Percentiles rank a stretch among this genome's conserved stretches.
Evolutionary conservation across 2,888 invertebrate species (phyloP).

Genomic region (Chamaedrilus cognettii): DNA sequence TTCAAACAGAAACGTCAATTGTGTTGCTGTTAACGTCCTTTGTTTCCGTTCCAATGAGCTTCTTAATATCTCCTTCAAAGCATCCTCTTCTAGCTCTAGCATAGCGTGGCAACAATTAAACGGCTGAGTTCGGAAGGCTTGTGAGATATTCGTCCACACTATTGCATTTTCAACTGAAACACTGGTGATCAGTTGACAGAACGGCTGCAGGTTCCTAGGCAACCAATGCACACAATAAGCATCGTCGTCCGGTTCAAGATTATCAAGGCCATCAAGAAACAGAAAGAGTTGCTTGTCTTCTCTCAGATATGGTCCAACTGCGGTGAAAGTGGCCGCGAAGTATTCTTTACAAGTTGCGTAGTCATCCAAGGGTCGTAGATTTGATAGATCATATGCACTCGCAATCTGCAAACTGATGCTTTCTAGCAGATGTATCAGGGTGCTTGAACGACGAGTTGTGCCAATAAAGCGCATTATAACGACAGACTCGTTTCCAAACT

Average conservation of each 20-base stretch:
- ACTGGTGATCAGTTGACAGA: slow-evolving; percentile 28
- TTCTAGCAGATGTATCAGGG: slow-evolving; percentile 20
- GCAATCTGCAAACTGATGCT: slow-evolving; percentile 29
- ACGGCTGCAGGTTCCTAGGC: slow-evolving; percentile 23
- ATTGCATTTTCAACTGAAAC: neutral
- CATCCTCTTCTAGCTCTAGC: neutral
- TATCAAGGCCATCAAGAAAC: slow-evolving; percentile 32
- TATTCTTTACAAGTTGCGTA: neutral
- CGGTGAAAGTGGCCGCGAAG: neutral
- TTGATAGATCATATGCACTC: slow-evolving; percentile 20
- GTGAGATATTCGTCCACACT: neutral
- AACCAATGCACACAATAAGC: slow-evolving; percentile 26
- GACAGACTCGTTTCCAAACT: slow-evolving; percentile 1
- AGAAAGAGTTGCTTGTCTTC: slow-evolving; percentile 26
- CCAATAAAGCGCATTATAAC: slow-evolving; percentile 28
- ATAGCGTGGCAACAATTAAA: neutral
- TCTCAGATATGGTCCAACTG: slow-evolving; percentile 20
- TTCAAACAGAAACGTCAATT: neutral
- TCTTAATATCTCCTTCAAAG: neutral
- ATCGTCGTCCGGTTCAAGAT: slow-evolving; percentile 31
- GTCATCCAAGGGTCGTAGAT: slow-evolving; percentile 14
- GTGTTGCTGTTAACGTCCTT: neutral
- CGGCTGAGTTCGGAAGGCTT: neutral
- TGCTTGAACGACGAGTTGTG: slow-evolving; percentile 10
- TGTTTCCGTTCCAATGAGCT: neutral